Percentiles rank a stretch among this genome's conserved stretches.
These are phyloP conservation scores for Drosophila orosa DNA, from an alignment of 1,140 invertebrate species.

Conservation along the genomic window DNA sequence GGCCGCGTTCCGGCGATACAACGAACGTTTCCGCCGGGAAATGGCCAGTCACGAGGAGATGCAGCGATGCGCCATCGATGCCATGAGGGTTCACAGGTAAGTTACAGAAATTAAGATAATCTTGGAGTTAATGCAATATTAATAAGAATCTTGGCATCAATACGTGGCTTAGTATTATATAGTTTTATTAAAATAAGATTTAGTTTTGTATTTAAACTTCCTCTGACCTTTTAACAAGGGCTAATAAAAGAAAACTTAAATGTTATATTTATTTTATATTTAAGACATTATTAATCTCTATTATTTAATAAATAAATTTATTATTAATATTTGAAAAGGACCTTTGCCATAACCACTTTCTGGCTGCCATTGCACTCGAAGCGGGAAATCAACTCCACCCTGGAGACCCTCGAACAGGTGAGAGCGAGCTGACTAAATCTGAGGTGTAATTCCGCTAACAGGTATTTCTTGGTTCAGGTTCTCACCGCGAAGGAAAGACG, in stretches of 20 bases:
- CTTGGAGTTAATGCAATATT: not conserved
- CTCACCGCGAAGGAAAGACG: constrained; percentile 77
- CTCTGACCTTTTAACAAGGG: not conserved
- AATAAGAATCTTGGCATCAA: not conserved
- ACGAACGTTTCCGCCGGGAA: constrained; percentile 78
- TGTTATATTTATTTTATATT: not conserved
- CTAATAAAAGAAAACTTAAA: not conserved
- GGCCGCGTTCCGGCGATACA: constrained; percentile 76
- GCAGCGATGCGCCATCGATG: constrained; percentile 81
- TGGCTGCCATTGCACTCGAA: constrained; percentile 81
- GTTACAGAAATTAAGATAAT: not conserved
- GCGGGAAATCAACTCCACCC: constrained; percentile 77
- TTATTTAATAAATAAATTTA: not conserved
- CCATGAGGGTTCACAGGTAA: constrained; percentile 81
- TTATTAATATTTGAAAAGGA: constrained; percentile 22
- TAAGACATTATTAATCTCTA: not conserved
- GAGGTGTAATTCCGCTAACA: constrained; percentile 1
- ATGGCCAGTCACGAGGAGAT: constrained; percentile 79
- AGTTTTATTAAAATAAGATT: not conserved
- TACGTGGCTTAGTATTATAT: not conserved
- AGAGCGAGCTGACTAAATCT: constrained; percentile 7
- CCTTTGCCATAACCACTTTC: constrained; percentile 79
- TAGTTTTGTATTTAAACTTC: not conserved
- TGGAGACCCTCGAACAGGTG: constrained; percentile 79
- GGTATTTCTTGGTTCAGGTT: constrained; percentile 29